Base-by-base conservation (phyloP, 2,113 vertebrate genomes). In the Plecotus auritus region DNA sequence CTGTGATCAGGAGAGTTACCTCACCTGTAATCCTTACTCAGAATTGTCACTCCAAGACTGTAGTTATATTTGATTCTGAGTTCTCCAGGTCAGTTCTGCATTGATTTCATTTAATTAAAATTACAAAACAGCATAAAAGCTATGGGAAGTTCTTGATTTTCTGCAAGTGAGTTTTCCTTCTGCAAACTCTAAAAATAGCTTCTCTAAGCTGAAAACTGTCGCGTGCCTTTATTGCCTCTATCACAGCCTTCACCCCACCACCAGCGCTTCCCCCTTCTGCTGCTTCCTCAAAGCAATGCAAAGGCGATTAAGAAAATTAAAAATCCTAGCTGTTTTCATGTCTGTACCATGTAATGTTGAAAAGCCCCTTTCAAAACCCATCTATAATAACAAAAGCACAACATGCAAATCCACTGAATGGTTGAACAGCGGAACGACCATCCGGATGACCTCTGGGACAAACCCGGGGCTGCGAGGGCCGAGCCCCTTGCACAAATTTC, bases 31-130 rank as follows among this genome's bases (percentile, higher is more conserved):
- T 2, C 1, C 11, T 67, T 30, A 54, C 4, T 85, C n/a, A 47
- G 40, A 80, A 26, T 23, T 18, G 6, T 64, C 32, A 32, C 4
- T 23, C 40, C 26, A 72, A 56, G 5, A 47, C 12, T 17, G 4
- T 4, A 83, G 2, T 37, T 42, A 0, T 47, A 20, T 67, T 77
- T 85, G 13, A 20, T 64, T 73, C 2, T 37, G 66, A 54, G 4
- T 59, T 72, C 83, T 80, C 32, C 72, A 76, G 40, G 49, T 37
- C 4, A n/a, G 51, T 56, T 28, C 67, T 67, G 11, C 30, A 93
- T 82, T 77, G n/a, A 81, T 72, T 66, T 91, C n/a, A 91, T 81
- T 96, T 96, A 30, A 87, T 81, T 92, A 67, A 84, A 91, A 56
- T 92, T 37, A 22, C 22, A 91, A 12, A 76, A 88, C 42, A 59